phyloP scores from a whole-genome alignment of 2,797 vertebrate species.

The Apogon hyalosoma region DNA sequence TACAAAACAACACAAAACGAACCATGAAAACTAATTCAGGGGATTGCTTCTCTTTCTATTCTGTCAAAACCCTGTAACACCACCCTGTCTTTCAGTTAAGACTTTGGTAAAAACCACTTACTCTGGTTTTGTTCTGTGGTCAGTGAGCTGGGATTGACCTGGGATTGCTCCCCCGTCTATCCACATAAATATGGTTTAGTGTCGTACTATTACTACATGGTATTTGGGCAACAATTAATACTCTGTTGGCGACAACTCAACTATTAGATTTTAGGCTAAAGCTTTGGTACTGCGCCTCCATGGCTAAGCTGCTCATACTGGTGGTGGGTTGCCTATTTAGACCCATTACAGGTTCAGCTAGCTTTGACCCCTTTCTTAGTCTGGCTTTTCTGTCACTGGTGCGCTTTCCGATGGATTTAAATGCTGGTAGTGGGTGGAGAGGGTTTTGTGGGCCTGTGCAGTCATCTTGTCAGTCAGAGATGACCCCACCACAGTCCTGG shows the following conservation, averaged over 20 bases:
- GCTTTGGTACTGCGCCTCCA: constrained; percentile 40
- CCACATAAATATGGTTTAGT: constrained; percentile 27
- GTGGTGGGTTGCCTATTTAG: constrained; percentile 45
- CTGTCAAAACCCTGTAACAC: neutral
- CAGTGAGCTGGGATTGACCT: constrained; percentile 4
- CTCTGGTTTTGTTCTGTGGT: neutral
- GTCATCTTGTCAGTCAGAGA: constrained; percentile 69
- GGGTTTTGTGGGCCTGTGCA: constrained; percentile 46
- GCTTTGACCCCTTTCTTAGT: constrained; percentile 64
- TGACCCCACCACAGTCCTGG: constrained; percentile 61
- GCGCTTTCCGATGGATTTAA: constrained; percentile 41
- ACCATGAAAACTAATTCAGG: constrained; percentile 30
- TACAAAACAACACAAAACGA: constrained; percentile 53
- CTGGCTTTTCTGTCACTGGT: constrained; percentile 44
- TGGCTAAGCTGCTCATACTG: constrained; percentile 61
- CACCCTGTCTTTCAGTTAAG: neutral
- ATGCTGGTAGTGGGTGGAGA: constrained; percentile 52
- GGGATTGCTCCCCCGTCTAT: neutral
- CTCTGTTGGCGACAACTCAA: constrained; percentile 54
- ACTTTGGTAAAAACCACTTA: constrained; percentile 4
- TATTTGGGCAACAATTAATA: constrained; percentile 61
- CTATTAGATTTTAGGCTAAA: constrained; percentile 62
- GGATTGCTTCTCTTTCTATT: neutral
- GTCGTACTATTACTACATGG: constrained; percentile 23
- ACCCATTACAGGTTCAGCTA: constrained; percentile 55